A percentile compares a stretch with the other conserved stretches of the same genome.
phyloP scores from a whole-genome alignment of 2,797 vertebrate species.

The Percopsis omiscomaycus region DNA sequence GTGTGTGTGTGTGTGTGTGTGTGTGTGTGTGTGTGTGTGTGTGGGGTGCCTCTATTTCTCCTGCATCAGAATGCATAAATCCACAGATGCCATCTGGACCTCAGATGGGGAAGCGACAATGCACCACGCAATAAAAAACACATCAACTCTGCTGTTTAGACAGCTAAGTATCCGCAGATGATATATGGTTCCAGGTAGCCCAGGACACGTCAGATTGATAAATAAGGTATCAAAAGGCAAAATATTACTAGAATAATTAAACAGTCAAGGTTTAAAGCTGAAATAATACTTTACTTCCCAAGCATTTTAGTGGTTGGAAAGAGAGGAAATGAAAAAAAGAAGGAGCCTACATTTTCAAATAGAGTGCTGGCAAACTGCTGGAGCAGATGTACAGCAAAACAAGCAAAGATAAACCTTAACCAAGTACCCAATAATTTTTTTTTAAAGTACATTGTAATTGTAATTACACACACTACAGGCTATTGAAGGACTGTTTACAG shows the following conservation, averaged over 20 bases:
- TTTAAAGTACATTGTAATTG: too few species aligned
- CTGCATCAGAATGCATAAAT: conserved; percentile 52
- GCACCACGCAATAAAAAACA: conserved; percentile 27
- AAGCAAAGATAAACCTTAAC: too few species aligned
- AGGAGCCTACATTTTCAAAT: too few species aligned
- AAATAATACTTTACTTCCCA: too few species aligned
- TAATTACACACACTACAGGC: too few species aligned
- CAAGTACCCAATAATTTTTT: too few species aligned
- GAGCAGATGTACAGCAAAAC: too few species aligned
- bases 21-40: conserved; percentile 16
- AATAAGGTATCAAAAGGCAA: background rate
- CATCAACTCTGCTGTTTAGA: conserved; percentile 24
- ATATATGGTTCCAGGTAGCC: conserved; percentile 10
- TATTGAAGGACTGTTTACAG: too few species aligned
- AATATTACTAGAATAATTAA: background rate
- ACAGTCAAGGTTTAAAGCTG: background rate
- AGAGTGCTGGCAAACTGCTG: too few species aligned
- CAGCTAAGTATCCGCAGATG: conserved; percentile 23
- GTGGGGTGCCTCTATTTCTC: background rate
- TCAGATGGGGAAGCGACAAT: conserved; percentile 41
- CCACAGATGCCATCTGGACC: conserved; percentile 50
- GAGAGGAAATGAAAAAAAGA: too few species aligned
- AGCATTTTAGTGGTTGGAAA: too few species aligned
- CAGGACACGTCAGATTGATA: background rate
- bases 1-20: background rate